Percentiles rank a stretch among this genome's conserved stretches.
These are phyloP conservation scores for Drosophila simulans DNA, from an alignment of 1,140 invertebrate genomes.

Conservation along the genomic window DNA sequence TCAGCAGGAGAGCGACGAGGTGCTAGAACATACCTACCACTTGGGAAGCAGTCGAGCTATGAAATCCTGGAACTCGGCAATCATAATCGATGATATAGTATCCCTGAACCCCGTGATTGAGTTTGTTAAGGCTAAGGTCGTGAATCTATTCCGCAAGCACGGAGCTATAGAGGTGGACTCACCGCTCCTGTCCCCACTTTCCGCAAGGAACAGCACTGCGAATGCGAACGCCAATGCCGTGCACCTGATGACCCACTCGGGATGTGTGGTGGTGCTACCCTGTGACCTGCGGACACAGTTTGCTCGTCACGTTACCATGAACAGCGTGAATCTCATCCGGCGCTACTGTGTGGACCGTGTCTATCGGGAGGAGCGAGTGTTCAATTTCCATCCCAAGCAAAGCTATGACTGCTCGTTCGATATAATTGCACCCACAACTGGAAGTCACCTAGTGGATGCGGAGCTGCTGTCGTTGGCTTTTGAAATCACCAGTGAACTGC, in stretches of 20 bases:
- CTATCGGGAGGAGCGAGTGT: slow-evolving; percentile 92
- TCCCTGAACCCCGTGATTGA: slow-evolving; percentile 79
- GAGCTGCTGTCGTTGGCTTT: slow-evolving; percentile 92
- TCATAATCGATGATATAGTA: slow-evolving; percentile 82
- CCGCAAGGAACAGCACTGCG: slow-evolving; percentile 82
- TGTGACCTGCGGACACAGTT: slow-evolving; percentile 91
- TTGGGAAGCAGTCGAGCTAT: slow-evolving; percentile 85
- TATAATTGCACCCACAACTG: slow-evolving; percentile 91
- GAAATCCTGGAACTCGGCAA: slow-evolving; percentile 79
- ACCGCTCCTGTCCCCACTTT: slow-evolving; percentile 91
- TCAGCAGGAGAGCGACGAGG: slow-evolving; percentile 88
- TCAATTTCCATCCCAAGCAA: slow-evolving; percentile 94
- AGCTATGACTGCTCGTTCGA: slow-evolving; percentile 97
- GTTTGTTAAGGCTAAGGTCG: slow-evolving; percentile 85
- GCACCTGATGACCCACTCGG: slow-evolving; percentile 93
- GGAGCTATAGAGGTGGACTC: slow-evolving; percentile 91
- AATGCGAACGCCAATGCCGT: slow-evolving; percentile 86
- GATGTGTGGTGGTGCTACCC: slow-evolving; percentile 91
- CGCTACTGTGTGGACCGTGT: slow-evolving; percentile 94
- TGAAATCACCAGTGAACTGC: slow-evolving; percentile 91
- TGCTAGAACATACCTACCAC: slow-evolving; percentile 91
- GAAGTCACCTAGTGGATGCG: slow-evolving; percentile 92
- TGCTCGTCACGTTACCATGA: slow-evolving; percentile 93
- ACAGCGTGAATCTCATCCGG: slow-evolving; percentile 91
- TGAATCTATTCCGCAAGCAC: slow-evolving; percentile 90